A percentile compares a stretch with the other conserved stretches of the same genome.
phyloP scores from a whole-genome alignment of 2,888 invertebrate genomes.

The Iselma pallidipennis region DNA sequence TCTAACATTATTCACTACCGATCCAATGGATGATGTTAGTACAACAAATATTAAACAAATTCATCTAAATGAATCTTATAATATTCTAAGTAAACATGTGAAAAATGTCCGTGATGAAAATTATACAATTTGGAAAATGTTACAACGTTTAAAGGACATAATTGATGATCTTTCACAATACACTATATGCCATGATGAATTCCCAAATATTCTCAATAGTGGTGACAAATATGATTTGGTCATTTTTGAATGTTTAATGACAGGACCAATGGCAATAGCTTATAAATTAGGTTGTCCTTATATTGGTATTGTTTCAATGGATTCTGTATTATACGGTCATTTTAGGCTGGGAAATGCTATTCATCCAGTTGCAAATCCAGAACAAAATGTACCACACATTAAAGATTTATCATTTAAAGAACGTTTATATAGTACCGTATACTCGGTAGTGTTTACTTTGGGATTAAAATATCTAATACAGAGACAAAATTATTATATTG shows the following conservation, averaged over 20 bases:
- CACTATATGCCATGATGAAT: neutral
- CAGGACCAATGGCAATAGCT: neutral
- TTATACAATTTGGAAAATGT: neutral
- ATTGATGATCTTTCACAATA: neutral
- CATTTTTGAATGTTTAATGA: neutral
- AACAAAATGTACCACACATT: neutral
- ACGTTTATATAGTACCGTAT: neutral
- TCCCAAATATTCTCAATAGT: neutral
- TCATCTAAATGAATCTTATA: conserved; percentile 26
- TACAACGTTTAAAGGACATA: too few relatives aligned
- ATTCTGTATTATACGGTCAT: neutral
- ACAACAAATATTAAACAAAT: conserved; percentile 48
- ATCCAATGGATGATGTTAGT: conserved; percentile 49
- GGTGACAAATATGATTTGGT: neutral
- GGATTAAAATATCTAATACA: conserved; percentile 33
- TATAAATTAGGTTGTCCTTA: neutral
- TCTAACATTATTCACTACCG: conserved; percentile 54
- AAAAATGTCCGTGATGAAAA: neutral
- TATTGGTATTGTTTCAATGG: conserved; percentile 1
- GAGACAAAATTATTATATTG: conserved; percentile 24
- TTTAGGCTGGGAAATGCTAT: neutral
- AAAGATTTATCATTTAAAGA: neutral
- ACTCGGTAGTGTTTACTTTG: conserved; percentile 40
- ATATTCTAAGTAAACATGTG: neutral
- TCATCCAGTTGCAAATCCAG: neutral